Conservation (phyloP, 2,888 invertebrate genomes). For the Oxyscelio sp. region DNA sequence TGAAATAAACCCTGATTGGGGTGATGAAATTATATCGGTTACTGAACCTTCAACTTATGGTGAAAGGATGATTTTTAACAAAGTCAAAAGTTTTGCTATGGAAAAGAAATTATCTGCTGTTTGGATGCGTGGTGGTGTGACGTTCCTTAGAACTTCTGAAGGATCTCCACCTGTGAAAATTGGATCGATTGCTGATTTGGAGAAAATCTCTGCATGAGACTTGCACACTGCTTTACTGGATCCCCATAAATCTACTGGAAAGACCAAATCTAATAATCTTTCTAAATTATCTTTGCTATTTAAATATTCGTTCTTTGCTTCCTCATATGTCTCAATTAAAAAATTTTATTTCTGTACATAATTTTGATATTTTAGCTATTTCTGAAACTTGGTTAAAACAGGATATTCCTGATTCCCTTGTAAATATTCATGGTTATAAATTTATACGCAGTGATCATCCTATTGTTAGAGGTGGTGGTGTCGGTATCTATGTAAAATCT, state of each 20-base stretch:
- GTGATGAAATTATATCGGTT: too few relatives aligned
- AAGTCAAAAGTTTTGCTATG: not conserved
- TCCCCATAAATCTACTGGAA: too few relatives aligned
- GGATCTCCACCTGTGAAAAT: not conserved
- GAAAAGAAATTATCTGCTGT: not conserved
- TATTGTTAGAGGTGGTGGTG: not conserved
- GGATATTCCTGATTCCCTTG: not conserved
- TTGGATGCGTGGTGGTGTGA: not conserved
- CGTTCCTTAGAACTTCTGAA: not conserved
- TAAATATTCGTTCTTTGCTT: not conserved
- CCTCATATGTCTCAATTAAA: not conserved
- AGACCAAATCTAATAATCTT: too few relatives aligned
- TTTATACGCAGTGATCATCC: not conserved
- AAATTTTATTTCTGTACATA: not conserved
- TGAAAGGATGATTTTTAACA: not conserved
- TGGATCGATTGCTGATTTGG: not conserved
- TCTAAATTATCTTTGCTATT: too few relatives aligned
- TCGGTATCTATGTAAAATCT: constrained; percentile 1
- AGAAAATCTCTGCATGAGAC: too few relatives aligned
- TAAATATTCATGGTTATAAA: not conserved
- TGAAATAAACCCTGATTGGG: not conserved
- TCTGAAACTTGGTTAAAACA: not conserved
- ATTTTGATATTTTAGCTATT: not conserved
- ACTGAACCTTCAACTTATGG: not conserved
- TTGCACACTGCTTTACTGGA: too few relatives aligned